Base-by-base conservation (phyloP, 2,888 invertebrate species). In the Nineta flava region DNA sequence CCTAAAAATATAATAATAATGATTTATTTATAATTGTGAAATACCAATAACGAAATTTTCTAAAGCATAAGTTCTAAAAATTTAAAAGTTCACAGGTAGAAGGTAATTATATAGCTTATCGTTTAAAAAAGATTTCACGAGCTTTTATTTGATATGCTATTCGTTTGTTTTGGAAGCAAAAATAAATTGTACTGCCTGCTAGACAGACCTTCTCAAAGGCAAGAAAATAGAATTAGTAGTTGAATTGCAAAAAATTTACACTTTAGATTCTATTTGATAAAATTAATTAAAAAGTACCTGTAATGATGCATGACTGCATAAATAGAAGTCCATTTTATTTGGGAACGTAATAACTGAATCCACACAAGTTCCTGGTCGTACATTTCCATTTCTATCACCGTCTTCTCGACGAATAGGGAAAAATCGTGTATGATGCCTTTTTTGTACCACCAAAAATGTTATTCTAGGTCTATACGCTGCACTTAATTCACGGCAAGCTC, bases 371-470 rank as follows among this genome's bases (percentile, higher is more conserved):
- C 93, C 93, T 0, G 93, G 87, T 5, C 81, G 80, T 0, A 91
- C 88, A 62, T 88, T 90, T 5, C 70, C 69, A 26, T 3, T 26
- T 55, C 68, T 77, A 47, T 71, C 70, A 55, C 70, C 68, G 0
- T 60, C 60, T 49, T 71, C 68, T 3, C 49, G 52, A 1, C n/a
- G 10, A 2, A 59, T 59, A 1, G 74, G 74, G 54, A 75, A 75
- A 15, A 75, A 60, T 43, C 96, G 76, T 0, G 94, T 92, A 62
- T 97, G 96, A 70, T 97, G 97, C 1, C 97, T 75, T 66, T 99
- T 97, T 65, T 97, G 95, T 0, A 97, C 96, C 9, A 96, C 86
- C 41, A 96, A 69, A 65, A 94, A 95, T 31, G 94, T 84, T 19
- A 97, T 79, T 47, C 79, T 76, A 0, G 95, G 91, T 58, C 79